A percentile compares a stretch with the other conserved stretches of the same genome.
phyloP scores from a whole-genome alignment of 64 coral and sea anemone genomes.

The Montipora cactus region DNA sequence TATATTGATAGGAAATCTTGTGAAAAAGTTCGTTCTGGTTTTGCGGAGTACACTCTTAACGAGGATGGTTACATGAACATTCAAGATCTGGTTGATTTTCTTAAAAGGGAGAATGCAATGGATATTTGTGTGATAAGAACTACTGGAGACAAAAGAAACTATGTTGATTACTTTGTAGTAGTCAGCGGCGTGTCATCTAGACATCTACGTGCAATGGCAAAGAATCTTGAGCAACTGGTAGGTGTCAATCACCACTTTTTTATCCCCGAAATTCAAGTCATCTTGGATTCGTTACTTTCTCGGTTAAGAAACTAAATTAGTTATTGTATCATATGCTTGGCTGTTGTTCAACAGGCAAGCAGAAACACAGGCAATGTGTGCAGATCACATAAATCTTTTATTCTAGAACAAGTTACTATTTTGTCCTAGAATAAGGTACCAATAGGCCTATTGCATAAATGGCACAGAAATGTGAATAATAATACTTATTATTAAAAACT shows the following conservation, averaged over 20 bases:
- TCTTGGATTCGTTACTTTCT: too few species aligned
- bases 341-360: too few species aligned
- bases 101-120: conserved; percentile 75
- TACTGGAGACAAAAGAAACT: conserved; percentile 71
- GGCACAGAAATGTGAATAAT: too few species aligned
- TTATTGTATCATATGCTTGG: too few species aligned
- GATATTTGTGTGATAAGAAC: conserved; percentile 94
- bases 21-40: background rate
- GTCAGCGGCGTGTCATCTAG: conserved; percentile 87
- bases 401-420: too few species aligned
- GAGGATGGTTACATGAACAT: conserved; percentile 75
- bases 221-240: conserved; percentile 92
- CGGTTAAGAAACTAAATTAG: too few species aligned
- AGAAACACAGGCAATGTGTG: too few species aligned
- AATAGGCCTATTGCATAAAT: too few species aligned
- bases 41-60: conserved; percentile 35
- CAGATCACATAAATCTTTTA: too few species aligned
- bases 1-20: background rate
- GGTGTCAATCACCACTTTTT: background rate
- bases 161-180: conserved; percentile 98
- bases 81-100: conserved; percentile 77
- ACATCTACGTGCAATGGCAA: conserved; percentile 95
- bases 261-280: too few species aligned
- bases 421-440: too few species aligned
- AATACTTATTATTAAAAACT: too few species aligned